Base-by-base conservation (phyloP, 1,140 invertebrate genomes). In the Papilio helenus region DNA sequence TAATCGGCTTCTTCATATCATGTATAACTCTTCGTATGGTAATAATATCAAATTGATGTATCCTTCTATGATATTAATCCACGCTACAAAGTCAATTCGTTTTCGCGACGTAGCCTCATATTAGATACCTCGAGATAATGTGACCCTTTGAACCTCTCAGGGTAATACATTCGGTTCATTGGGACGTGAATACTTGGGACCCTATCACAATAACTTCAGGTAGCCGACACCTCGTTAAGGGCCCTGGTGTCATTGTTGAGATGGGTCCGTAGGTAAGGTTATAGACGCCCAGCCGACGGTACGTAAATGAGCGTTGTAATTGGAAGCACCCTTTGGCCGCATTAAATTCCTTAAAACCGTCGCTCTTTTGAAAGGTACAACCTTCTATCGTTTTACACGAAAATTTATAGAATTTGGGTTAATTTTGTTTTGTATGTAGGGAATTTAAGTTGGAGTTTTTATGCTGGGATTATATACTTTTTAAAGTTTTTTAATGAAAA, bases 181-280 rank as follows among this genome's bases (percentile, higher is more conserved):
- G 86, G 86, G 81, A 84, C 88, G 86, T 87, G 87, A 91, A 90
- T 89, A 90, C 42, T 90, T 88, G 85, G 85, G 83, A 87, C 86
- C 87, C 88, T 87, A 87, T 86, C 83, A 90, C 86, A 91, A 91
- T 89, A 89, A 89, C 90, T 85, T 93, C 89, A 88, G 90, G 87
- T 93, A 89, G 82, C 86, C 85, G 89, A 92, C 89, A 89, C 90
- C 90, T 90, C 87, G 88, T 93, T 93, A 93, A 87, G 79, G 87
- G 83, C 85, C 84, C 87, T 89, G 87, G 86, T 87, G 86, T 86
- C 86, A 87, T 90, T 88, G 88, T 88, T 86, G 87, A 88, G 87
- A 83, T 83, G 88, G 87, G 90, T 90, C 87, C 82, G 79, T 71
- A 79, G 80, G 87, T 87, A 88, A 86, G 84, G 85, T 90, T 92